These are phyloP conservation scores for Heterodera schachtii DNA, from an alignment of 1,140 invertebrate species.

Conservation along the genomic window DNA sequence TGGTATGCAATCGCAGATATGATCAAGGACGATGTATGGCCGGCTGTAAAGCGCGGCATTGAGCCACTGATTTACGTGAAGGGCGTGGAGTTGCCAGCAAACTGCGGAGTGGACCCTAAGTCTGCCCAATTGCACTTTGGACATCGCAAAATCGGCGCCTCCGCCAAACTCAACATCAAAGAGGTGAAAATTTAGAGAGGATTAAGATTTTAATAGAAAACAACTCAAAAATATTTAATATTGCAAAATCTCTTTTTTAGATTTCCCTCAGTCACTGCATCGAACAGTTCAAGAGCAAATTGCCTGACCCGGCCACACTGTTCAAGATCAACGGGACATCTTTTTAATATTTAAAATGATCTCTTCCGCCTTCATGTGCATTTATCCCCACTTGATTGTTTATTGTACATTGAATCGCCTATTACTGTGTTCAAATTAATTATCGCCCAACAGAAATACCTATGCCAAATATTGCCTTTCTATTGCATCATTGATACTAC, in stretches of 20 bases:
- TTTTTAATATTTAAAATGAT: background rate
- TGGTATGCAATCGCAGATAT: conserved; percentile 59
- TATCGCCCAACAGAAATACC: too few relatives aligned
- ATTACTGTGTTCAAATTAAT: too few relatives aligned
- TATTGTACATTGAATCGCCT: too few relatives aligned
- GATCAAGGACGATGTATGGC: conserved; percentile 65
- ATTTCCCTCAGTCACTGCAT: conserved; percentile 46
- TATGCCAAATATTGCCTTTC: conserved; percentile 4
- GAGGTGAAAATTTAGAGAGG: conserved; percentile 29
- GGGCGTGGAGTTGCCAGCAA: conserved; percentile 51
- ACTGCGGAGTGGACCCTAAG: conserved; percentile 60
- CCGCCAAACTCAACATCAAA: conserved; percentile 46
- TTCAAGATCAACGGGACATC: conserved; percentile 39
- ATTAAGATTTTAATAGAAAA: too few relatives aligned
- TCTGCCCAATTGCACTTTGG: conserved; percentile 51
- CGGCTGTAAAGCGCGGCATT: conserved; percentile 56
- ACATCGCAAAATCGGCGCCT: conserved; percentile 56
- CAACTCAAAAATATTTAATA: background rate
- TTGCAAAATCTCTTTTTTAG: background rate
- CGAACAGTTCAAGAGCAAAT: conserved; percentile 54
- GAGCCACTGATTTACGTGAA: conserved; percentile 58
- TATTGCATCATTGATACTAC: too few relatives aligned
- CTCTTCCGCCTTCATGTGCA: background rate
- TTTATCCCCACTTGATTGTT: too few relatives aligned
- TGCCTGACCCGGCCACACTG: conserved; percentile 61